Conservation (phyloP, 30 jellyfish, hydroid and myxozoan genomes). For the Aurelia sp. region DNA sequence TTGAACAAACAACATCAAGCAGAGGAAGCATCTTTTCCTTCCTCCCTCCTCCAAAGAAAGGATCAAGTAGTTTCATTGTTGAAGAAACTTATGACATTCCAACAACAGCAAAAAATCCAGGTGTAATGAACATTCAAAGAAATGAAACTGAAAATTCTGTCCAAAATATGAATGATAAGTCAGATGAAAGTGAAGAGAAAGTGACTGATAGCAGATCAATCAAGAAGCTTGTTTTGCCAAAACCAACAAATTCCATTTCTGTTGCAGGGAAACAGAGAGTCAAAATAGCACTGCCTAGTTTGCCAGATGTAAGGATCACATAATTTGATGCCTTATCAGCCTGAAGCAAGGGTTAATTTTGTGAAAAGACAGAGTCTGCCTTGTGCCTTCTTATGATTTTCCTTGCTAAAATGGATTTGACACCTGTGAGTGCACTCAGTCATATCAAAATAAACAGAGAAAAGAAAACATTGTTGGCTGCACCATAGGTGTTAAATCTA, state of each 20-base stretch:
- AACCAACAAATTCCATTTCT: constrained; percentile 17
- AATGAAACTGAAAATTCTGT: neutral
- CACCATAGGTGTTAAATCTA: too few species aligned
- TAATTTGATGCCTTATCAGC: too few species aligned
- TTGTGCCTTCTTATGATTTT: too few species aligned
- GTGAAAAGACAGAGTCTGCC: too few species aligned
- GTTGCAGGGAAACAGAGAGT: constrained; percentile 44
- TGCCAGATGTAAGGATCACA: constrained; percentile 50
- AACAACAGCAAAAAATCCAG: neutral
- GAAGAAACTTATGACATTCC: constrained; percentile 15
- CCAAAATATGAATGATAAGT: neutral
- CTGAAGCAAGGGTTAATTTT: too few species aligned
- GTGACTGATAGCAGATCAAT: neutral
- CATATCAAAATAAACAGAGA: too few species aligned
- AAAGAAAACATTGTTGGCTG: too few species aligned
- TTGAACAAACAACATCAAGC: neutral
- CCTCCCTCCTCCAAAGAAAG: constrained; percentile 60
- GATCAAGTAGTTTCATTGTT: neutral
- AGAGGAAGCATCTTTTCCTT: constrained; percentile 37
- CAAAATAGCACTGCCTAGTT: constrained; percentile 47
- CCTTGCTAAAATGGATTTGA: too few species aligned
- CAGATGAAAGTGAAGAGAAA: neutral
- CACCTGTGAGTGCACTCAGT: too few species aligned
- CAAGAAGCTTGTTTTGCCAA: constrained; percentile 31
- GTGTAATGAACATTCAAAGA: neutral